Conservation (phyloP, 2,888 invertebrate species). For the Schizaphis graminum region DNA sequence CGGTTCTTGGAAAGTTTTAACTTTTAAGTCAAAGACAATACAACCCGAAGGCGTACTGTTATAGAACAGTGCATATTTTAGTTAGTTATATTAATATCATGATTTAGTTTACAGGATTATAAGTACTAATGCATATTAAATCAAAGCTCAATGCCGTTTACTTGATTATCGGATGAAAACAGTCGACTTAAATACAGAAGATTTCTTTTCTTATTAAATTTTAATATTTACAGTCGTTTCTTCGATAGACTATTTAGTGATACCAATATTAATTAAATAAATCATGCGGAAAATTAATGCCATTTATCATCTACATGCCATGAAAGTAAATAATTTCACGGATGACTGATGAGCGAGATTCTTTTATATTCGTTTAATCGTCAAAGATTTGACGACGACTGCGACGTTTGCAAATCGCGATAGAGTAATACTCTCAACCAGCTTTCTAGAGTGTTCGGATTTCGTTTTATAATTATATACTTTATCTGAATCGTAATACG, state of each 20-base stretch:
- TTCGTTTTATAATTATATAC: background rate
- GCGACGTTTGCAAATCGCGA: background rate
- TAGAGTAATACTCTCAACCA: background rate
- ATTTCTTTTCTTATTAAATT: background rate
- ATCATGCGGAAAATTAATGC: background rate
- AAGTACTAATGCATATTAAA: background rate
- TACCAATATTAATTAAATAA: background rate
- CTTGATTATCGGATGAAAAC: background rate
- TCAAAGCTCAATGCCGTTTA: background rate
- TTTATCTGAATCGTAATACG: background rate
- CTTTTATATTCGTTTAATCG: background rate
- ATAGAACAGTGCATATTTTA: background rate
- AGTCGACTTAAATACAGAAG: background rate
- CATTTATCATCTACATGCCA: background rate
- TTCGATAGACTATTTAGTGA: background rate
- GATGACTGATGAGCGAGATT: background rate
- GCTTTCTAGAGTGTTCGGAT: background rate
- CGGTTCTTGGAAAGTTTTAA: background rate
- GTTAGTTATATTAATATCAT: background rate
- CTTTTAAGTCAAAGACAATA: background rate
- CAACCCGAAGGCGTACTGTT: background rate
- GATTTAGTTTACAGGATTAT: background rate
- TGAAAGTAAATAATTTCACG: background rate
- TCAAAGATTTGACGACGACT: background rate
- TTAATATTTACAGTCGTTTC: background rate